Conservation (phyloP, 1,140 invertebrate genomes). For the Microvelia longipes region DNA sequence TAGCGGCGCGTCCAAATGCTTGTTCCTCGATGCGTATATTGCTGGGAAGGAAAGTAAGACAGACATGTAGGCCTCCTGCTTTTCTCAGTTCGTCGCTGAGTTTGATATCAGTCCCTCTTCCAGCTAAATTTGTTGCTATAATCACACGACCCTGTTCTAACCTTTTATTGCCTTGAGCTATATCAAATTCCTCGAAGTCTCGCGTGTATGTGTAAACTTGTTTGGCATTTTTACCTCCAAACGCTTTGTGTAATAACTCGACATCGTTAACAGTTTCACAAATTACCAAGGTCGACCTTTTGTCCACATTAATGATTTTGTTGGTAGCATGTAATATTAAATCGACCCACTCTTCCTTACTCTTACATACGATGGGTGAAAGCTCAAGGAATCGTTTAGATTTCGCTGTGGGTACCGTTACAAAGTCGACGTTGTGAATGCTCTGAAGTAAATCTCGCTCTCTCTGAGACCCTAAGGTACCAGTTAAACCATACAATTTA, state of each 20-base stretch:
- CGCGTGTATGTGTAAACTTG: slow-evolving; percentile 18
- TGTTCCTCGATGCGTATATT: slow-evolving; percentile 29
- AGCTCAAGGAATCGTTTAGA: background rate
- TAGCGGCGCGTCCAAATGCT: slow-evolving; percentile 28
- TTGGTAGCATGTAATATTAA: too few relatives aligned
- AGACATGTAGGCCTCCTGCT: slow-evolving; percentile 30
- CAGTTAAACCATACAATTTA: slow-evolving; percentile 28
- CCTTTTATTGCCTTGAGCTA: slow-evolving; percentile 6
- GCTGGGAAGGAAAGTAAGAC: slow-evolving; percentile 27
- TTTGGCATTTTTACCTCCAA: too few relatives aligned
- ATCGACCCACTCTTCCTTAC: background rate
- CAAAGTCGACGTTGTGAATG: slow-evolving; percentile 14
- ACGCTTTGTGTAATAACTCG: too few relatives aligned
- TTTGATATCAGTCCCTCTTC: too few relatives aligned
- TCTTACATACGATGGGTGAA: background rate
- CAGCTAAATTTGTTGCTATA: slow-evolving; percentile 33
- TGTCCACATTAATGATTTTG: too few relatives aligned
- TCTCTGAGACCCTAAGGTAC: slow-evolving; percentile 26
- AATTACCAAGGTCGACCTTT: too few relatives aligned
- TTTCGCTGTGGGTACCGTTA: background rate
- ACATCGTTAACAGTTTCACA: too few relatives aligned
- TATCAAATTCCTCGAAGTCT: slow-evolving; percentile 17
- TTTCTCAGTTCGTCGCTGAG: slow-evolving; percentile 20
- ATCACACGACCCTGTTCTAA: slow-evolving; percentile 21
- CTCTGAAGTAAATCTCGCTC: slow-evolving; percentile 23